Evolutionary conservation across 2,888 invertebrate species (phyloP).

Genomic region (Tromatobia lineatoria): DNA sequence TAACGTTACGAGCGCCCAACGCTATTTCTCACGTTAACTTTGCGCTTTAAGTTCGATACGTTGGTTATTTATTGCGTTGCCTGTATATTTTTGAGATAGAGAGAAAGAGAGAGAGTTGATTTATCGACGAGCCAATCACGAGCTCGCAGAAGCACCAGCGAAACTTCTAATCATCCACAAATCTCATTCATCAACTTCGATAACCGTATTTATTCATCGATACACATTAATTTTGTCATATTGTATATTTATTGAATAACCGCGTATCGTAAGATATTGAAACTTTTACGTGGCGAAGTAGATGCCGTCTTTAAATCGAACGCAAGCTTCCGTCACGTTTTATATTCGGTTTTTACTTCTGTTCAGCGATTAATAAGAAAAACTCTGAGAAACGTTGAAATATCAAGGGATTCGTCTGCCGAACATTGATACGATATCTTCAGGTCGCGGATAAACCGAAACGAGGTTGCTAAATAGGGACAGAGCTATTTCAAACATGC

Average conservation of each 20-base stretch:
- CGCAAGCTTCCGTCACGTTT: slow-evolving; percentile 55
- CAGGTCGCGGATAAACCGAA: neutral
- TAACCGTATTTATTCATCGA: slow-evolving; percentile 62
- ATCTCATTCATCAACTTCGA: slow-evolving; percentile 48
- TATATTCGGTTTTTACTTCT: slow-evolving; percentile 40
- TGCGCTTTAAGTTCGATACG: slow-evolving; percentile 36
- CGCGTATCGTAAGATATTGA: slow-evolving; percentile 33
- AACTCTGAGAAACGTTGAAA: slow-evolving; percentile 23
- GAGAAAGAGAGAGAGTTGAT: neutral
- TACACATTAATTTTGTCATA: slow-evolving; percentile 49
- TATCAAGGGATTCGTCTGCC: slow-evolving; percentile 6
- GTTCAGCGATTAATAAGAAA: slow-evolving; percentile 16
- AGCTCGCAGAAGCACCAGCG: neutral
- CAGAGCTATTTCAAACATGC: slow-evolving; percentile 60
- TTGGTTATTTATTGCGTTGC: slow-evolving; percentile 37
- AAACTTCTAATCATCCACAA: slow-evolving; percentile 19
- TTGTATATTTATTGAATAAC: slow-evolving; percentile 64
- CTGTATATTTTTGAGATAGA: slow-evolving; percentile 41
- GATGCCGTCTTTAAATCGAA: slow-evolving; percentile 30
- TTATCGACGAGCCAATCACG: neutral
- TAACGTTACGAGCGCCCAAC: slow-evolving; percentile 40
- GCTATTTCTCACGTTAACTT: slow-evolving; percentile 41
- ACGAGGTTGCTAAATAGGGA: slow-evolving; percentile 55
- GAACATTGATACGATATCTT: slow-evolving; percentile 18
- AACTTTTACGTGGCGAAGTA: slow-evolving; percentile 44